Conservation (phyloP, 2,797 vertebrate genomes). For the Leuciscus waleckii region DNA sequence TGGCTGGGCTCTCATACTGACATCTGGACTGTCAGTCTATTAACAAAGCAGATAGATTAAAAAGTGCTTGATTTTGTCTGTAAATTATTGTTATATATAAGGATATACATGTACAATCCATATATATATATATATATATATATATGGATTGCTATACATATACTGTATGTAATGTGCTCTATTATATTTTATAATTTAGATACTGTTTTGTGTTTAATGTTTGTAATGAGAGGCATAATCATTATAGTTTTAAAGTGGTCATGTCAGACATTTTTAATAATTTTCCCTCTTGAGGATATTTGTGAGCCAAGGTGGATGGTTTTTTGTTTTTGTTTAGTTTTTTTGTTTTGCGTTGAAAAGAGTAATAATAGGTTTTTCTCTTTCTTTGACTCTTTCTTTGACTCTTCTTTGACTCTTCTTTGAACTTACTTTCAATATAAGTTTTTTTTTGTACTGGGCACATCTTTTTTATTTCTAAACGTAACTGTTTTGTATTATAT, state of each 20-base stretch:
- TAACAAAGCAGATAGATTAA: not conserved
- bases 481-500: not conserved
- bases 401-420: too few species aligned
- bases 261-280: not conserved
- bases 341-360: not conserved
- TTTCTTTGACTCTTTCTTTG: not conserved
- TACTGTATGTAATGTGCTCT: not conserved
- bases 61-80: not conserved
- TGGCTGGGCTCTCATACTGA: constrained; percentile 4
- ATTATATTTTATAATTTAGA: not conserved
- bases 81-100: not conserved
- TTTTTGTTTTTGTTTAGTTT: not conserved
- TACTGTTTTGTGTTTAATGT: not conserved
- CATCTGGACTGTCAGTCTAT: constrained; percentile 36
- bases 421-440: not conserved
- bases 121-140: not conserved
- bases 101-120: not conserved
- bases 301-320: too few species aligned
- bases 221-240: not conserved
- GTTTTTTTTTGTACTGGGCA: not conserved
- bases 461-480: not conserved
- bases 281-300: not conserved
- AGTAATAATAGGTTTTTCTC: not conserved
- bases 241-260: not conserved
- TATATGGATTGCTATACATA: not conserved